A percentile compares a stretch with the other conserved stretches of the same genome.
Conservation (phyloP, 2,888 invertebrate species). For the Epistrophe eligans region DNA sequence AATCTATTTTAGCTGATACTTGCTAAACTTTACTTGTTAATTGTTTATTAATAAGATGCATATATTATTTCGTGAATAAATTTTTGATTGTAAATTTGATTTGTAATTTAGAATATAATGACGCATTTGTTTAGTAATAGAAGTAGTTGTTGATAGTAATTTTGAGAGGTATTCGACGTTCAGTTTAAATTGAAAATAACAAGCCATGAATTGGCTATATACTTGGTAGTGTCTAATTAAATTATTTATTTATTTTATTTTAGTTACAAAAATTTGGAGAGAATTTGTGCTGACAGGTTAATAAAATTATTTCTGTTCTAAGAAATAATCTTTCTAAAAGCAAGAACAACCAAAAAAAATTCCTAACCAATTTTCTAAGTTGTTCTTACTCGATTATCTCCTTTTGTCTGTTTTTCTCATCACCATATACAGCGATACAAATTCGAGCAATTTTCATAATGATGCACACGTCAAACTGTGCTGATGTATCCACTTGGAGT, state of each 20-base stretch:
- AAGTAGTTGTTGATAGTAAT: no score
- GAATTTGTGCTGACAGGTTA: not conserved
- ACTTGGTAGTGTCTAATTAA: no score
- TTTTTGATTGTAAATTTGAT: no score
- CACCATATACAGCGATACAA: not conserved
- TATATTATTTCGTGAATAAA: no score
- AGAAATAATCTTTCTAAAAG: not conserved
- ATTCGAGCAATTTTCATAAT: conserved; percentile 42
- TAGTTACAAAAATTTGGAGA: not conserved
- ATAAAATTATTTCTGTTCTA: not conserved
- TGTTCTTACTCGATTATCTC: not conserved
- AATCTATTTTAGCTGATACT: no score
- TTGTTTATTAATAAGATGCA: no score
- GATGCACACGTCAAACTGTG: conserved; percentile 35
- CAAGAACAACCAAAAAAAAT: not conserved
- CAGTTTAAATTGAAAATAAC: not conserved
- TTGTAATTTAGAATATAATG: no score
- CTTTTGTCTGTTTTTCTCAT: not conserved
- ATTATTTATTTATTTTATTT: no score
- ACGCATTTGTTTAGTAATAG: no score
- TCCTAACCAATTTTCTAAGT: not conserved
- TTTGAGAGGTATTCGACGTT: not conserved
- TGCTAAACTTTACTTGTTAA: no score
- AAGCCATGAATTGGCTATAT: no score
- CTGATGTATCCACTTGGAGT: conserved; percentile 42